Evolutionary conservation across 2,113 vertebrate species (phyloP).

Genomic region (Antigone vipio): DNA sequence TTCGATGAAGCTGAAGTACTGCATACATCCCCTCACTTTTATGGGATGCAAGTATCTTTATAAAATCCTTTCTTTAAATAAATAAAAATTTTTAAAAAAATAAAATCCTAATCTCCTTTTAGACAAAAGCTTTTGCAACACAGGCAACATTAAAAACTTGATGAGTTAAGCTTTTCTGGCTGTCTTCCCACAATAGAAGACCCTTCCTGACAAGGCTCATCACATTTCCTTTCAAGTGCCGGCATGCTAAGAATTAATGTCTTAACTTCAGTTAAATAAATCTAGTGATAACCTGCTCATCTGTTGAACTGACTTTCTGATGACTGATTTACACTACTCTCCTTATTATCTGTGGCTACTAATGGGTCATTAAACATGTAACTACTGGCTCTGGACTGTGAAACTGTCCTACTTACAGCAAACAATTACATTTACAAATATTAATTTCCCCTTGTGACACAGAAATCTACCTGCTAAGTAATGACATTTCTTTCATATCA

Average conservation of each 20-base stretch:
- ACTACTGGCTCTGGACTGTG: slow-evolving; percentile 40
- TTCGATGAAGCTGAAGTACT: slow-evolving; percentile 26
- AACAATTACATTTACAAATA: slow-evolving; percentile 22
- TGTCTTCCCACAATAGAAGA: slow-evolving; percentile 39
- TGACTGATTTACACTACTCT: background rate
- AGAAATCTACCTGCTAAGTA: background rate
- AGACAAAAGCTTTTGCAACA: slow-evolving; percentile 34
- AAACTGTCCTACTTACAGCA: slow-evolving; percentile 35
- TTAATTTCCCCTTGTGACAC: background rate
- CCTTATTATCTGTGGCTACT: slow-evolving; percentile 27
- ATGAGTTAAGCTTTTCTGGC: slow-evolving; percentile 56
- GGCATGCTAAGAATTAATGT: slow-evolving; percentile 63
- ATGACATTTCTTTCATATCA: background rate
- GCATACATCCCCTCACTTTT: background rate
- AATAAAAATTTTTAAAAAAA: background rate
- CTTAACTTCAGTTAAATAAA: slow-evolving; percentile 66
- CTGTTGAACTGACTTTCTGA: slow-evolving; percentile 41
- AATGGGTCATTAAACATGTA: slow-evolving; percentile 49
- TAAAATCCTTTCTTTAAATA: background rate
- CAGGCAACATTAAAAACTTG: slow-evolving; percentile 19
- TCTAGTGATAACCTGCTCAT: slow-evolving; percentile 60
- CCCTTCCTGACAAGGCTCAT: slow-evolving; percentile 58
- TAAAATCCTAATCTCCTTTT: slow-evolving; percentile 19
- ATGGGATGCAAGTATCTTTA: background rate
- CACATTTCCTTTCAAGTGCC: slow-evolving; percentile 52